These are phyloP conservation scores for Ptiloglossa arizonensis DNA, from an alignment of 1,140 invertebrate species.

Conservation along the genomic window DNA sequence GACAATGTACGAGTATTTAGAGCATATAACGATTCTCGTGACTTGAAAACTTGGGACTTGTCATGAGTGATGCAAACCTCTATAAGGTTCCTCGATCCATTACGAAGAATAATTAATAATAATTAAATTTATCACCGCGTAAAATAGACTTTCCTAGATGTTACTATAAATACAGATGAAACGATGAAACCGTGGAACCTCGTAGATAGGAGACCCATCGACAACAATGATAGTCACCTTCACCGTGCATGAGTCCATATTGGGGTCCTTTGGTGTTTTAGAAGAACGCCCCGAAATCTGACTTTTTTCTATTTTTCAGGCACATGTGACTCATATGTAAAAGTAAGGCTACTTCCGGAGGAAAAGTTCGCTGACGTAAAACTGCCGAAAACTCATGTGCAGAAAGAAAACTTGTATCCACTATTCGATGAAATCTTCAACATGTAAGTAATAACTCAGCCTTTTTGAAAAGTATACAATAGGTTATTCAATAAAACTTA, in stretches of 20 bases:
- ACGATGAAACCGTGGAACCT: slow-evolving; percentile 35
- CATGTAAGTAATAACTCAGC: slow-evolving; percentile 91
- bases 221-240: slow-evolving; percentile 41
- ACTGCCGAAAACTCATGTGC: slow-evolving; percentile 92
- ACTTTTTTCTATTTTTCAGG: slow-evolving; percentile 78
- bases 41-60: not conserved
- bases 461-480: too few relatives aligned
- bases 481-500: too few relatives aligned
- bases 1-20: not conserved
- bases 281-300: not conserved
- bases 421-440: slow-evolving; percentile 96
- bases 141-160: too few relatives aligned
- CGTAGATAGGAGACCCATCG: slow-evolving; percentile 25
- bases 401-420: slow-evolving; percentile 96
- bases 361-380: slow-evolving; percentile 89
- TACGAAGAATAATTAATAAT: not conserved
- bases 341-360: slow-evolving; percentile 92
- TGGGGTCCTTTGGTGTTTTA: slow-evolving; percentile 43
- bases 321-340: slow-evolving; percentile 94
- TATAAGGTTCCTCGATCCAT: slow-evolving; percentile 43
- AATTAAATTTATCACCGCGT: not conserved
- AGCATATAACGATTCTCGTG: slow-evolving; percentile 14
- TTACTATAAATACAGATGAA: too few relatives aligned
- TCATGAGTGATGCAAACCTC: slow-evolving; percentile 38
- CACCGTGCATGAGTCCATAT: slow-evolving; percentile 62